A percentile compares a stretch with the other conserved stretches of the same genome.
Conservation (phyloP, 2,113 vertebrate genomes). For the Chloroceryle aenea region DNA sequence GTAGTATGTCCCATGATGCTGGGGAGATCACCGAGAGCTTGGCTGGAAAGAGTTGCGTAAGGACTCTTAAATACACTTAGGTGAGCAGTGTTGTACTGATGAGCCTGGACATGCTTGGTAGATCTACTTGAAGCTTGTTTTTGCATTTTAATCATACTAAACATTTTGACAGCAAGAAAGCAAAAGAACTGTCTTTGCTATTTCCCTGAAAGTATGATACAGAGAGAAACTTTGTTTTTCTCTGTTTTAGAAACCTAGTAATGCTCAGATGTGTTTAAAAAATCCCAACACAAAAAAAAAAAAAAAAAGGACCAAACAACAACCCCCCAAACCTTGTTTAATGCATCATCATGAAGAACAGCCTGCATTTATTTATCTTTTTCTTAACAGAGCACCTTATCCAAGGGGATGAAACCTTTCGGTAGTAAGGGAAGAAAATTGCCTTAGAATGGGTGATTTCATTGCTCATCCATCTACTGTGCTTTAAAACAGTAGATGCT, state of each 20-base stretch:
- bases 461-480: neutral
- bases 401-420: neutral
- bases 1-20: neutral
- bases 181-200: neutral
- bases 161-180: neutral
- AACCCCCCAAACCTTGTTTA: neutral
- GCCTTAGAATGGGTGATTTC: neutral
- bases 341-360: neutral
- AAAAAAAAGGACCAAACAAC: neutral
- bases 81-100: constrained; percentile 23
- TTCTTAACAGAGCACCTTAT: neutral
- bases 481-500: neutral
- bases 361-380: neutral
- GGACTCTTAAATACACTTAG: neutral
- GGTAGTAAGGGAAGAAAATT: neutral
- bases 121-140: neutral
- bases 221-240: neutral
- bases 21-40: neutral
- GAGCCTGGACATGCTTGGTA: neutral
- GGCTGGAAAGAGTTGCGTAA: neutral
- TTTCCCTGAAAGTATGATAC: neutral
- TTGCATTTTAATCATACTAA: constrained; percentile 10
- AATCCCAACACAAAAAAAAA: neutral
- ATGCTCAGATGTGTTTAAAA: neutral
- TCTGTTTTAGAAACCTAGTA: neutral